Percentiles rank a stretch among this genome's conserved stretches.
Evolutionary conservation across 2,888 invertebrate species (phyloP).

Genomic region (Lycaena phlaeas): DNA sequence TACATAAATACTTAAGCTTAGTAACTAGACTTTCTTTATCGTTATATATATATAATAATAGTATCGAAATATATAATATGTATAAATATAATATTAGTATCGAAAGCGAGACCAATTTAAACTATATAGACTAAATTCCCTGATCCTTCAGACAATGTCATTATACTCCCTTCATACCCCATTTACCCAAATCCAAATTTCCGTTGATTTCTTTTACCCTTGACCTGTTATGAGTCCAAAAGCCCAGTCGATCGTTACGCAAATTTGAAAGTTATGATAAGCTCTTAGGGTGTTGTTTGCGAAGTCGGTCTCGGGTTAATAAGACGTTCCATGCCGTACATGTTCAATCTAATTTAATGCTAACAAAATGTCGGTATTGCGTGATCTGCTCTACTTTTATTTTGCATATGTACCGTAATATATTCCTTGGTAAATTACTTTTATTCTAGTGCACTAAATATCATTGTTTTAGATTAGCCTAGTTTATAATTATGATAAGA

Average conservation of each 20-base stretch:
- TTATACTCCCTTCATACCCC: conserved; percentile 5
- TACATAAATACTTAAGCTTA: too few relatives aligned
- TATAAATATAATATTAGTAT: too few relatives aligned
- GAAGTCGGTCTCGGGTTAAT: conserved; percentile 15
- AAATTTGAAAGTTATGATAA: conserved; percentile 26
- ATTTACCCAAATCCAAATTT: conserved; percentile 27
- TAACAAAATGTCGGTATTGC: conserved; percentile 67
- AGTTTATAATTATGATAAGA: too few relatives aligned
- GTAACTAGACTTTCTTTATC: too few relatives aligned
- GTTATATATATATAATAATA: too few relatives aligned
- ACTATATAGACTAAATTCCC: background rate
- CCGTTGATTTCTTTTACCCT: conserved; percentile 53
- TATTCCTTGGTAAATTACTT: conserved; percentile 17
- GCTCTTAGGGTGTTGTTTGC: conserved; percentile 22
- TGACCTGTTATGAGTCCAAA: conserved; percentile 47
- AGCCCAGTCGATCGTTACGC: conserved; percentile 2
- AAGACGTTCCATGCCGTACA: conserved; percentile 24
- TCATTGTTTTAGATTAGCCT: too few relatives aligned
- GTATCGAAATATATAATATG: too few relatives aligned
- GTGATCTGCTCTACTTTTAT: conserved; percentile 60
- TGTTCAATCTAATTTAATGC: conserved; percentile 50
- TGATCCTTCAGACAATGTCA: conserved; percentile 5
- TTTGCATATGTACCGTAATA: conserved; percentile 55
- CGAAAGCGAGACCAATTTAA: too few relatives aligned
- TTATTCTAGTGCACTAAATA: too few relatives aligned